Evolutionary conservation across 1,140 invertebrate species (phyloP).

Genomic region (Drosophila malerkotliana): DNA sequence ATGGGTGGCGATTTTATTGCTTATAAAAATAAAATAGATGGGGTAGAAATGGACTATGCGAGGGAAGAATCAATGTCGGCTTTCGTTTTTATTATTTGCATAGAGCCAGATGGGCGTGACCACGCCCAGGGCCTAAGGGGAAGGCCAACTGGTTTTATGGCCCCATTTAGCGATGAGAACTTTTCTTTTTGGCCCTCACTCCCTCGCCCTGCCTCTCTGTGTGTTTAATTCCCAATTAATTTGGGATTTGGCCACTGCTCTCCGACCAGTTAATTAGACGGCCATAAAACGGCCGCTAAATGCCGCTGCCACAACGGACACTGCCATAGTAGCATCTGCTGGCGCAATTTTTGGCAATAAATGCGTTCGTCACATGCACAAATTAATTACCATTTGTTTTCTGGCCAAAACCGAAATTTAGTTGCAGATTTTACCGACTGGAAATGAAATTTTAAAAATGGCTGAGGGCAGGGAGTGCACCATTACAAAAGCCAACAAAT

Average conservation of each 20-base stretch:
- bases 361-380: conserved; percentile 42
- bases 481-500: conserved; percentile 31
- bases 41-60: neutral
- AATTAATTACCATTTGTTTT: conserved; percentile 48
- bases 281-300: conserved; percentile 51
- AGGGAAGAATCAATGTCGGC: conserved; percentile 30
- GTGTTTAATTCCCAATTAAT: conserved; percentile 76
- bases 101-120: conserved; percentile 21
- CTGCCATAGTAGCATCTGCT: conserved; percentile 8
- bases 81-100: conserved; percentile 65
- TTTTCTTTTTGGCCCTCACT: neutral
- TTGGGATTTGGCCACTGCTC: conserved; percentile 62
- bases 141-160: conserved; percentile 50
- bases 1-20: conserved; percentile 35
- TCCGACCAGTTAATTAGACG: conserved; percentile 51
- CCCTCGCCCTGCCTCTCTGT: neutral
- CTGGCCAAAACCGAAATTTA: conserved; percentile 19
- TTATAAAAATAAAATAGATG: neutral
- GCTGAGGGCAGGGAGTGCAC: conserved; percentile 7
- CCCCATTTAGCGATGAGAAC: conserved; percentile 25
- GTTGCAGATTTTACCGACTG: conserved; percentile 43
- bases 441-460: conserved; percentile 24
- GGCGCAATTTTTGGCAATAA: conserved; percentile 32
- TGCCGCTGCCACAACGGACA: neutral
- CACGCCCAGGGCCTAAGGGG: neutral